phyloP scores from a whole-genome alignment of 2,797 vertebrate species.

The Numenius phaeopus region DNA sequence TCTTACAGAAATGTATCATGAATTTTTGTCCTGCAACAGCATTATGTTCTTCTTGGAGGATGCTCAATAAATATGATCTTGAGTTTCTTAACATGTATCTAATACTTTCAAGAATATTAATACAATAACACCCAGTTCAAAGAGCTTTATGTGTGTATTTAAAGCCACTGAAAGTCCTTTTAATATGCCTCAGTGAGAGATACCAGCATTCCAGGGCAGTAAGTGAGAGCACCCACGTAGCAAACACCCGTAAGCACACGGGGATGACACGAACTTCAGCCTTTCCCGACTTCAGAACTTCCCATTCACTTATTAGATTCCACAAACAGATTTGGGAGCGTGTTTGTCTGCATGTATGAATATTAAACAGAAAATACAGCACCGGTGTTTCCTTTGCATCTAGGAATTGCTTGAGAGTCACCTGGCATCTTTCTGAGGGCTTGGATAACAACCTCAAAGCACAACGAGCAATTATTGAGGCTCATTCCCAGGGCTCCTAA shows the following conservation, averaged over 20 bases:
- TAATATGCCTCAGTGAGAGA: background rate
- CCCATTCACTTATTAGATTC: background rate
- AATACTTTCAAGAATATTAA: background rate
- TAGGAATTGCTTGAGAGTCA: background rate
- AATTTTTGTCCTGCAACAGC: background rate
- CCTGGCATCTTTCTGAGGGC: background rate
- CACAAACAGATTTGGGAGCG: background rate
- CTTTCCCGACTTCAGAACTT: background rate
- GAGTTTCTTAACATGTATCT: background rate
- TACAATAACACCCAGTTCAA: background rate
- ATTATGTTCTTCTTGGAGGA: background rate
- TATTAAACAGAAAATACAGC: background rate
- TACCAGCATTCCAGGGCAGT: background rate
- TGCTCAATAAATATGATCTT: background rate
- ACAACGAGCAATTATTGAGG: background rate
- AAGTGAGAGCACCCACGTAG: background rate
- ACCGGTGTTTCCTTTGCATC: background rate
- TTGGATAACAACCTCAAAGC: background rate
- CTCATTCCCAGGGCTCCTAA: background rate
- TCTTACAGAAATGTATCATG: background rate
- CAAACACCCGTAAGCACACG: fast-evolving
- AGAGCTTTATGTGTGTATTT: background rate
- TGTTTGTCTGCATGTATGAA: background rate
- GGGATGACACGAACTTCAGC: background rate
- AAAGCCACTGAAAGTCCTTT: background rate